A percentile compares a stretch with the other conserved stretches of the same genome.
These are phyloP conservation scores for Phalacrocorax carbo DNA, from an alignment of 2,113 vertebrate genomes.

Conservation along the genomic window DNA sequence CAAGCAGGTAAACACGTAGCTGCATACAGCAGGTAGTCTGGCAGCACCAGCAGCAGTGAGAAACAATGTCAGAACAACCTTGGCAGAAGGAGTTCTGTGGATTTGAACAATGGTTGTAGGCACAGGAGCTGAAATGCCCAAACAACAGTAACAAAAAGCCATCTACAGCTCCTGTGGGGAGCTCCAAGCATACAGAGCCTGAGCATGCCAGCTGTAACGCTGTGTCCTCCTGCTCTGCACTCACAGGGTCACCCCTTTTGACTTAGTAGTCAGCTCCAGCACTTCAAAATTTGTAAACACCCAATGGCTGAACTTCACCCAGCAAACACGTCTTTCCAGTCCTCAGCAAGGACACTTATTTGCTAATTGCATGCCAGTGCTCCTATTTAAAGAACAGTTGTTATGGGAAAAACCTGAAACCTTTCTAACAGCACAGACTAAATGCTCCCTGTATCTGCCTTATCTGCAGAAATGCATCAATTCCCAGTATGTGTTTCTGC, in stretches of 20 bases:
- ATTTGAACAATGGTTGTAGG: neutral
- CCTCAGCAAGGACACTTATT: neutral
- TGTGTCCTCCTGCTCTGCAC: neutral
- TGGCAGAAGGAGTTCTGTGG: neutral
- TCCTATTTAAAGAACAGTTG: slow-evolving; percentile 34
- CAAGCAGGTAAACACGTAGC: neutral
- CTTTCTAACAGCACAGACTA: neutral
- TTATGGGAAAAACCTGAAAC: slow-evolving; percentile 3
- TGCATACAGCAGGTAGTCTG: neutral
- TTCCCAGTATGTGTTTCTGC: neutral
- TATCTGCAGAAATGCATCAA: neutral
- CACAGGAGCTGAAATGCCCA: neutral
- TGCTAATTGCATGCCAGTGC: neutral
- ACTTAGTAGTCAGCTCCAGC: neutral
- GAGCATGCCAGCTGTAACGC: rapidly evolving
- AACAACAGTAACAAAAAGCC: neutral
- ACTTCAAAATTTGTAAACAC: neutral
- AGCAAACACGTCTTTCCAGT: neutral
- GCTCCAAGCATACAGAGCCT: rapidly evolving
- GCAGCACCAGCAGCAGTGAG: neutral
- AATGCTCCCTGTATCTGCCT: neutral
- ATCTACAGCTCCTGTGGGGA: neutral
- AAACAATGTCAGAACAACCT: slow-evolving; percentile 11
- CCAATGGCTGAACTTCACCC: neutral
- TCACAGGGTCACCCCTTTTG: neutral